Evolutionary conservation across 2,888 invertebrate genomes (phyloP), one percentile per base, ranked within the genome.

Genomic region (Deilephila porcellus): DNA sequence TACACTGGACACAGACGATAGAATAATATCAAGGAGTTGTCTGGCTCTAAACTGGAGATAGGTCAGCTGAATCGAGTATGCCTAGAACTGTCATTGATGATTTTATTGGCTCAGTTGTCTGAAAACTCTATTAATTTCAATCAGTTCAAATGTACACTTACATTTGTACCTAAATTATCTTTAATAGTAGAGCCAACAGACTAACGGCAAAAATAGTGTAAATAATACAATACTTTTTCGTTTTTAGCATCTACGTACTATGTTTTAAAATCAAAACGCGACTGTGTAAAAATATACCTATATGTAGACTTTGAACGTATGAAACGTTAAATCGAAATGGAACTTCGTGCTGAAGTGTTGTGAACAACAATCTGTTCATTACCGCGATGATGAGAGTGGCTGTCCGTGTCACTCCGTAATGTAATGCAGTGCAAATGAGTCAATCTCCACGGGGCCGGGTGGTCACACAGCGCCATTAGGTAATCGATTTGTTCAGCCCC

Each of bases 371-470:
- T 89, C 82, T 87, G 90, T 90, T 90, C 89, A 91, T 92, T 92
- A 90, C 84, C 81, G 86, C 82, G 86, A 88, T 90, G 93, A 94
- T 94, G 93, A 93, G 94, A 94, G 94, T 94, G 93, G 93, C 87
- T 89, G 89, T 82, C 86, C 91, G 90, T 93, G 93, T 93, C 93
- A 89, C 88, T 89, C 90, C 84, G 90, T 94, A 94, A 93, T 93
- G 94, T 94, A 93, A 94, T 94, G 92, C 93, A 92, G 93, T 93
- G 94, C 94, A 93, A 93, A 94, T 93, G 94, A 94, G 92, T 93
- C 94, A 93, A 94, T 94, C 94, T 94, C 94, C 84, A 90, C 90
- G 91, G 92, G 79, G 88, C 85, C 86, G 88, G 83, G 84, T 89
- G 90, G 90, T 86, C 91, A 91, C 88, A 85, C 86, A 87, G 82